Base-by-base conservation (phyloP, 2,888 invertebrate genomes). In the Taphrorychus bicolor region DNA sequence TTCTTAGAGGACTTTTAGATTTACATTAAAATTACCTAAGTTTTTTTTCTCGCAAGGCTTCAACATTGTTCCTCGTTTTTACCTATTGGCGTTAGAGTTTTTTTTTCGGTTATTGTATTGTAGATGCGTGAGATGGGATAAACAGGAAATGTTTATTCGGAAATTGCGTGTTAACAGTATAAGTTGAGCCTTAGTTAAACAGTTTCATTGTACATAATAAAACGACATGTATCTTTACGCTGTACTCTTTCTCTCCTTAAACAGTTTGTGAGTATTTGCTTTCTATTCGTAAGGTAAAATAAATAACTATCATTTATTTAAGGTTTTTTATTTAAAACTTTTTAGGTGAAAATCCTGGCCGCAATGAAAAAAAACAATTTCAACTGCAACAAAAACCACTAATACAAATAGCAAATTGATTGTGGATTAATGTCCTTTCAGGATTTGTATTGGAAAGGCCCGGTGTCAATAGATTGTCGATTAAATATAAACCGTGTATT, bases 201-300 rank as follows among this genome's bases (percentile, higher is more conserved):
- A n/a, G 40, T 57, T 66, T 56, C 49, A 69, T 73, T 76, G 72
- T 75, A 74, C 73, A 76, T 74, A 45, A 75, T 71, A 65, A 68
- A 70, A 57, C 53, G 58, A 59, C 70, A 70, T 73, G 74, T 74
- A 74, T 74, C 73, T 75, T 75, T 75, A 73, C 73, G 73, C 76
- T 59, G 74, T 74, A 76, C 70, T 71, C 71, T 64, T 70, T 70
- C 70, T 74, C 73, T 69, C 74, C 49, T 73, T 70, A 66, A 76
- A 74, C 75, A 74, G 73, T 77, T 76, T 77, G 77, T 76, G 74
- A 77, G 76, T 76, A 76, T 77, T 76, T 77, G 77, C 77, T 77
- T 78, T 78, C 76, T 77, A 76, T 77, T 77, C 72, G 70, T 77
- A 78, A 77, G 75, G 71, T 75, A 73, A 79, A n/a, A 78, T 78